phyloP scores from a whole-genome alignment of 2,797 vertebrate genomes.

The Gymnodraco acuticeps region DNA sequence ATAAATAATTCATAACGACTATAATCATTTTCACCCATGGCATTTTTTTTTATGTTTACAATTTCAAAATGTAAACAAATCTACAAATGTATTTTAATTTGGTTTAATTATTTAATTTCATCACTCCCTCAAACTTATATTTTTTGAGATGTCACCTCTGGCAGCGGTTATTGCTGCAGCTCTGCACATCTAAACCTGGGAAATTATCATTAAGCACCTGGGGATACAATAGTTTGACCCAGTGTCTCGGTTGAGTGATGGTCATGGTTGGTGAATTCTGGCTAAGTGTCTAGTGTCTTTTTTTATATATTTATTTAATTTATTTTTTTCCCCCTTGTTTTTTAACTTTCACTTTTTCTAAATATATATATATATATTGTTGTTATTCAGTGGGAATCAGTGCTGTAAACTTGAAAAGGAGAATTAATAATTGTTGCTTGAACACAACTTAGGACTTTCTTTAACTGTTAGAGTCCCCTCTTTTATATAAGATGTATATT shows the following conservation, averaged over 20 bases:
- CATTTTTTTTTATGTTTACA: not conserved
- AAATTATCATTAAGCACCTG: not conserved
- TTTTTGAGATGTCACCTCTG: not conserved
- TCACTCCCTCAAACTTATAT: not conserved
- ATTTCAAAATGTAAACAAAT: not conserved
- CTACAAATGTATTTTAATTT: not conserved
- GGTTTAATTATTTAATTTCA: not conserved
- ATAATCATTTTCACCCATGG: not conserved
- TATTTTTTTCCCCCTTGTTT: not conserved
- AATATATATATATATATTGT: too few relatives aligned
- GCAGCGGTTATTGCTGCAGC: not conserved
- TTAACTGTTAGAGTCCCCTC: not conserved
- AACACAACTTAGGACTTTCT: not conserved
- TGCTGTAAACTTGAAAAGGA: not conserved
- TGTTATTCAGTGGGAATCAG: not conserved
- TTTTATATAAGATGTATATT: not conserved
- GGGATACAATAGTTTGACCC: too few relatives aligned
- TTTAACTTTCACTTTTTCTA: not conserved
- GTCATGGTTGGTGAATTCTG: not conserved
- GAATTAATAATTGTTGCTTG: not conserved
- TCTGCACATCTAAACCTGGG: not conserved
- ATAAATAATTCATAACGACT: not conserved
- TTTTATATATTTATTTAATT: not conserved
- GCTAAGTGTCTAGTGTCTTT: not conserved
- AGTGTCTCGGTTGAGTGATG: not conserved